Evolutionary conservation across 2,113 vertebrate species (phyloP).

Genomic region (Gymnorhina tibicen): DNA sequence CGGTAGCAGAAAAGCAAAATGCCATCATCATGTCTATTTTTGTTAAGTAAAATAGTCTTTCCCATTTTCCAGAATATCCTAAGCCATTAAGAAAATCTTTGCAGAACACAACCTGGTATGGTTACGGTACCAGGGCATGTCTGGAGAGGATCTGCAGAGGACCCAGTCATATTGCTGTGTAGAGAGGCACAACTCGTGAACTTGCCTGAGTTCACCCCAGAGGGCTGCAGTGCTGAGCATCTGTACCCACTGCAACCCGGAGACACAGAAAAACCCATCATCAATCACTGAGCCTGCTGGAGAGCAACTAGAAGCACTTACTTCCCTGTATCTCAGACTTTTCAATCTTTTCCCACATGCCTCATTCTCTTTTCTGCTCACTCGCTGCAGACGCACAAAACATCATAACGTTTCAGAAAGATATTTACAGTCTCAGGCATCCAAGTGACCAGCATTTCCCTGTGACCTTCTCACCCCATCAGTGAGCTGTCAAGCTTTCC

Average conservation of each 20-base stretch:
- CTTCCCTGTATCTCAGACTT: neutral
- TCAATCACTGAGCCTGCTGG: neutral
- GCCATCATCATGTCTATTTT: neutral
- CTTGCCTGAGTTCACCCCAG: neutral
- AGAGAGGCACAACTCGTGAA: neutral
- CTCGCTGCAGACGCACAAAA: neutral
- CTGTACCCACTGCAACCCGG: neutral
- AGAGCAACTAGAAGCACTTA: neutral
- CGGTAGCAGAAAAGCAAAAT: neutral
- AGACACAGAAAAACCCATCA: neutral
- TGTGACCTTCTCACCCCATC: conserved; percentile 28
- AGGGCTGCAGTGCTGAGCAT: neutral
- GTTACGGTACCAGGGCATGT: neutral
- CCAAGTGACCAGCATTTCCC: neutral
- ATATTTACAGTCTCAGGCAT: conserved; percentile 25
- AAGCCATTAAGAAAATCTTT: neutral
- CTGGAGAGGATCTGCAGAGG: neutral
- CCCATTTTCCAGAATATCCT: neutral
- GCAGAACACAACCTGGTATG: accelerated
- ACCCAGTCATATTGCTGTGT: neutral
- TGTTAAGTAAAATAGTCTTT: neutral
- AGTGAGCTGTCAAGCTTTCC: neutral
- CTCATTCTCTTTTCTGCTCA: neutral
- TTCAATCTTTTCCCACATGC: neutral
- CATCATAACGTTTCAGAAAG: neutral